A percentile compares a stretch with the other conserved stretches of the same genome.
Conservation (phyloP, 2,888 invertebrate species). For the Spodoptera exigua region DNA sequence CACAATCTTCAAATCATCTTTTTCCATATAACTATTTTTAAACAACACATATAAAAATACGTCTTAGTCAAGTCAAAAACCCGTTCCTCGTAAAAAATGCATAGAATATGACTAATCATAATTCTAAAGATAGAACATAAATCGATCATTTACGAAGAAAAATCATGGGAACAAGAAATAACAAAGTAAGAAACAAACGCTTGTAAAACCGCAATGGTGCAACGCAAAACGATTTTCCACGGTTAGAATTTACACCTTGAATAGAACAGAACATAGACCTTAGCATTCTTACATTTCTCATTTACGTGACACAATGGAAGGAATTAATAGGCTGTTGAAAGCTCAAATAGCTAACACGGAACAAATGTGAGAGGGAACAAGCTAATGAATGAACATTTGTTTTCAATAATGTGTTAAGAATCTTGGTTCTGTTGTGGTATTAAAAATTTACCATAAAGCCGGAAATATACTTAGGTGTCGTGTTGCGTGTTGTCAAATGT, state of each 20-base stretch:
- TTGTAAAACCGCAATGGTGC: slow-evolving; percentile 24
- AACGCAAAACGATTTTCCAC: slow-evolving; percentile 44
- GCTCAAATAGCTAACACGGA: slow-evolving; percentile 43
- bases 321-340: slow-evolving; percentile 43
- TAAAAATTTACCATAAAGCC: slow-evolving; percentile 54
- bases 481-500: too few relatives aligned
- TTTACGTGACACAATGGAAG: slow-evolving; percentile 46
- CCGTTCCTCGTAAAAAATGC: too few relatives aligned
- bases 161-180: slow-evolving; percentile 10
- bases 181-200: slow-evolving; percentile 32
- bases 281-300: slow-evolving; percentile 20
- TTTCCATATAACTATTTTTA: too few relatives aligned
- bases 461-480: too few relatives aligned
- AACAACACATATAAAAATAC: too few relatives aligned
- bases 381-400: slow-evolving; percentile 61
- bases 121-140: too few relatives aligned
- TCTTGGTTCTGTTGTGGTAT: slow-evolving; percentile 64
- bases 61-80: too few relatives aligned
- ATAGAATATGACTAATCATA: too few relatives aligned
- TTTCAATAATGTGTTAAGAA: slow-evolving; percentile 73
- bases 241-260: slow-evolving; percentile 40
- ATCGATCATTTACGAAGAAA: not conserved
- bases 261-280: slow-evolving; percentile 16
- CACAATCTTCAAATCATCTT: too few relatives aligned
- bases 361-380: slow-evolving; percentile 50